Base-by-base conservation (phyloP, 2,888 invertebrate species). In the Dugesia japonica region DNA sequence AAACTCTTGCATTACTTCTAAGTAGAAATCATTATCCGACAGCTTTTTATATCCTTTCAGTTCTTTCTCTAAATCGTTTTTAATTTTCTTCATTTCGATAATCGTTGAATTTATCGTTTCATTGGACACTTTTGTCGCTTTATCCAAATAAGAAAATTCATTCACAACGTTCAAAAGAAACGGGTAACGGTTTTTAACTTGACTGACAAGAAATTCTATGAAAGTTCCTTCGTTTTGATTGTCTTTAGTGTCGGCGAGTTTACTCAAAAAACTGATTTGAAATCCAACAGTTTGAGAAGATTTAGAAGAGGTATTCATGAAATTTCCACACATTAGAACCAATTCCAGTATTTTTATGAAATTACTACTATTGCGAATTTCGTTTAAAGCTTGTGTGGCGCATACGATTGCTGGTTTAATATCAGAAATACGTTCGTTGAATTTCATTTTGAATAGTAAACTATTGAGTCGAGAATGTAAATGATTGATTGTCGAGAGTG, bases 211-310 rank as follows among this genome's bases (percentile, higher is more conserved):
- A 82, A 92, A 95, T 84, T 97, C 95, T 72, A 97, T 87, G 26
- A 98, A 85, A 0, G 94, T 97, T 79, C 90, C 90, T 81, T 92
- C 91, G 83, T 94, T 94, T 81, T 95, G 92, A 71, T 90, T 86
- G 82, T 94, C 92, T 86, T 97, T 97, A 0, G 87, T 87, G 79
- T 85, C 85, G 27, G 82, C 81, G 75, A 87, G 80, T 86, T 87
- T 72, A 17, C 38, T 91, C 13, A 98, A 87, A 83, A 91, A 95
- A 83, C 90, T 93, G 81, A 98, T 92, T 85, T 98, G 95, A 84
- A 97, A 98, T 0, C 94, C 98, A 81, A 91, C 91, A 0, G 94
- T 92, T 79, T 84, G 91, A 0, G 91, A 94, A 82, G 94, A 94
- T 81, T 90, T 90, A 7, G 93, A 92, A 0, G 94, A 94, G 0